Percentiles rank a stretch among this genome's conserved stretches.
These are phyloP conservation scores for Apaloderma vittatum DNA, from an alignment of 2,113 vertebrate genomes.

Conservation along the genomic window DNA sequence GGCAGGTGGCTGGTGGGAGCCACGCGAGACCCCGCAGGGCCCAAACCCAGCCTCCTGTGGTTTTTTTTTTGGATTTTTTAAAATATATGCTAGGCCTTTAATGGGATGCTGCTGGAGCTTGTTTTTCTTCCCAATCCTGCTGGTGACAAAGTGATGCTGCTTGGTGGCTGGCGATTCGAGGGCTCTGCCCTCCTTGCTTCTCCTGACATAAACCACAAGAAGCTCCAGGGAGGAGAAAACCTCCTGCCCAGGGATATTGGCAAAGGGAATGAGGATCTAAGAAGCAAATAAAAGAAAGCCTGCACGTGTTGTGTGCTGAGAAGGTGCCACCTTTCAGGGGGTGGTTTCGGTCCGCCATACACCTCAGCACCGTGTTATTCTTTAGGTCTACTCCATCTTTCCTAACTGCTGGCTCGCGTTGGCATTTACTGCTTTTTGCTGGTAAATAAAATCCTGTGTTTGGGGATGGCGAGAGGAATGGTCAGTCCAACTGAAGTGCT, in stretches of 20 bases:
- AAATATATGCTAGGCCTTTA: background rate
- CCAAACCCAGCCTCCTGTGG: background rate
- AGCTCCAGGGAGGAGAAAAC: background rate
- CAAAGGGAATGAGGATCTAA: background rate
- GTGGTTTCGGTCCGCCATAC: background rate
- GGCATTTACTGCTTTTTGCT: background rate
- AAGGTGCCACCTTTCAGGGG: background rate
- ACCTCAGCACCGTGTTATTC: background rate
- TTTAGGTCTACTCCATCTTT: background rate
- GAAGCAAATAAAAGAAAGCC: background rate
- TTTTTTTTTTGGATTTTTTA: background rate
- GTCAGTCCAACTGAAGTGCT: background rate
- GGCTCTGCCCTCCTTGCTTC: background rate
- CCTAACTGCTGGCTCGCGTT: background rate
- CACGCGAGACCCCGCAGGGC: no score
- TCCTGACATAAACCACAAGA: background rate
- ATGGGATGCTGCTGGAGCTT: background rate
- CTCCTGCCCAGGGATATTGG: background rate
- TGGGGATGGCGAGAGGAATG: background rate
- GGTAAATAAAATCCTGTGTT: background rate
- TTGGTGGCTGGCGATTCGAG: rapidly evolving
- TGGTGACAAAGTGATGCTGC: background rate
- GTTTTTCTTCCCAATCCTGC: background rate
- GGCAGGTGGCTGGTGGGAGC: background rate
- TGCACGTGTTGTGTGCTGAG: background rate